Conservation (phyloP, 2,797 vertebrate species). For the Pipistrellus pygmaeus region DNA sequence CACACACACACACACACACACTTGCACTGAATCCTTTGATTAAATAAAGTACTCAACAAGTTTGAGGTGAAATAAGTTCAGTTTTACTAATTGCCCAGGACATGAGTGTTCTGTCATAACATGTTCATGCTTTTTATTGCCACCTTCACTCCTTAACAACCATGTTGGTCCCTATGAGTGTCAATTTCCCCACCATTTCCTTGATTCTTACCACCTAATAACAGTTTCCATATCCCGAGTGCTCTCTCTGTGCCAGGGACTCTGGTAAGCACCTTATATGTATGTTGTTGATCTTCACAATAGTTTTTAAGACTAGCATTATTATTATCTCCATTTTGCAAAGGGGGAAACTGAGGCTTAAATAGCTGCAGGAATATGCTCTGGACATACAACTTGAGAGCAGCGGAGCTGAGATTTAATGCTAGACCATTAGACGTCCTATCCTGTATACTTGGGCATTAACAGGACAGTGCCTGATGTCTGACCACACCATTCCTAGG, state of each 20-base stretch:
- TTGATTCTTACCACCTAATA: not conserved
- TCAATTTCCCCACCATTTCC: not conserved
- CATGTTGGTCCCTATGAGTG: not conserved
- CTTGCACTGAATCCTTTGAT: not conserved
- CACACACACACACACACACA: not conserved
- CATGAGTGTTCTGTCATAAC: not conserved
- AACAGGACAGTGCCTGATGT: rapidly evolving
- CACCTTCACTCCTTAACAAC: not conserved
- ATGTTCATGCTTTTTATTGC: not conserved
- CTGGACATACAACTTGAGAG: not conserved
- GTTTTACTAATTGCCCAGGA: not conserved
- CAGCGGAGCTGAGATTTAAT: not conserved
- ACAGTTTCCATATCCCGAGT: not conserved
- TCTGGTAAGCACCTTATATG: not conserved
- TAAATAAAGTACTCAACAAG: not conserved
- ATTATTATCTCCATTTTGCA: not conserved
- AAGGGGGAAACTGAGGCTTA: not conserved
- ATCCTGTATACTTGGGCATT: not conserved
- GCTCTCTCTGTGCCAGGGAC: too few relatives aligned
- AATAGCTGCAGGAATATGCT: not conserved
- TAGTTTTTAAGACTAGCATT: not conserved
- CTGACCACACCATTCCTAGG: rapidly evolving
- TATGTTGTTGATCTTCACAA: not conserved
- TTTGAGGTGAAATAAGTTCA: not conserved
- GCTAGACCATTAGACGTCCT: too few relatives aligned